A percentile compares a stretch with the other conserved stretches of the same genome.
Evolutionary conservation across 2,888 invertebrate genomes (phyloP).

Genomic region (Lepidocyrtinus sp.): DNA sequence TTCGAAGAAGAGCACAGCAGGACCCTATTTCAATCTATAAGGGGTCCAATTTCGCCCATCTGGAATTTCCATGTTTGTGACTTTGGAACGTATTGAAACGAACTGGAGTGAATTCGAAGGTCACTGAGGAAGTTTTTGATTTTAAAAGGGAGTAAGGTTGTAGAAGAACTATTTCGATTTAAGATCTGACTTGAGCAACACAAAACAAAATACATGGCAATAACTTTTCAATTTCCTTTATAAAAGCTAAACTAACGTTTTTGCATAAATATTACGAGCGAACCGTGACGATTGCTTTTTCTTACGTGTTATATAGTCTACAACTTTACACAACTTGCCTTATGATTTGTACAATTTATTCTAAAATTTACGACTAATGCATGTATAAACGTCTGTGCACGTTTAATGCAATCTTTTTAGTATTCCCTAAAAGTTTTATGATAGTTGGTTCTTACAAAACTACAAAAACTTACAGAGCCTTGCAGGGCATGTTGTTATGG

Average conservation of each 20-base stretch:
- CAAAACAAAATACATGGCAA: not conserved
- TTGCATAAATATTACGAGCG: not conserved
- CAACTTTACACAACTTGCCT: not conserved
- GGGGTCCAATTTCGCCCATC: no score
- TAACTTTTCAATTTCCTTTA: no score
- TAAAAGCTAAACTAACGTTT: no score
- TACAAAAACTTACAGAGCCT: not conserved
- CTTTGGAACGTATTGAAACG: no score
- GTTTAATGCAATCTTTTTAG: not conserved
- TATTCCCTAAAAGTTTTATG: not conserved
- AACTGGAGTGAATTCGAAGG: no score
- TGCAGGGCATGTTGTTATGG: no score
- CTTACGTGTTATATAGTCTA: no score
- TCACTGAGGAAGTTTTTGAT: no score
- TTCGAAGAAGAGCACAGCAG: no score
- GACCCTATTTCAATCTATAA: no score
- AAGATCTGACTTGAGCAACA: not conserved
- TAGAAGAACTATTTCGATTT: not conserved
- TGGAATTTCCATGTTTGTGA: no score
- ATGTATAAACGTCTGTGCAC: not conserved
- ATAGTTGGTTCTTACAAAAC: not conserved
- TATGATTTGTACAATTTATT: not conserved
- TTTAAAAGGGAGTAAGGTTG: no score
- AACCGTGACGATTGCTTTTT: not conserved
- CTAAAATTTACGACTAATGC: not conserved